Evolutionary conservation across 1,140 invertebrate genomes (phyloP).

Genomic region (Idris sp.): DNA sequence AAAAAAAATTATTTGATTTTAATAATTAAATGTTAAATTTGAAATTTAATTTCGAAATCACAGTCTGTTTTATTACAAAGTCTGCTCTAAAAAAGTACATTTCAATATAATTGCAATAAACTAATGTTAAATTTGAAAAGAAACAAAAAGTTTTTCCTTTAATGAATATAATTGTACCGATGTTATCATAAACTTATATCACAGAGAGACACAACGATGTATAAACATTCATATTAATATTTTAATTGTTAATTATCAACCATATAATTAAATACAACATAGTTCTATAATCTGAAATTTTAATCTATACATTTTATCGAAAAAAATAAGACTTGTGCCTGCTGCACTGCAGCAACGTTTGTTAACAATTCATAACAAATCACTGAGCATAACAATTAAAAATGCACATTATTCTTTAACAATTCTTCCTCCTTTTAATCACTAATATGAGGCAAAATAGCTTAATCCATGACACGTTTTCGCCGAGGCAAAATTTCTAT

Average conservation of each 20-base stretch:
- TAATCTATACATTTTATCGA: constrained; percentile 25
- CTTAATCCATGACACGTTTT: constrained; percentile 43
- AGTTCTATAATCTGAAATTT: not conserved
- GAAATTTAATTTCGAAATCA: too few species aligned
- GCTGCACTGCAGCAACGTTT: constrained; percentile 4
- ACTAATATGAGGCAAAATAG: constrained; percentile 36
- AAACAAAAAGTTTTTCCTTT: too few species aligned
- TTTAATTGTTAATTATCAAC: constrained; percentile 31
- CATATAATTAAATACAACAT: constrained; percentile 25
- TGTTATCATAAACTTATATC: constrained; percentile 1
- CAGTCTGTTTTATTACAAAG: too few species aligned
- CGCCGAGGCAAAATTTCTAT: constrained; percentile 30
- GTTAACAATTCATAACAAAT: constrained; percentile 34
- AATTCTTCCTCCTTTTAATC: constrained; percentile 1
- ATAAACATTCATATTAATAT: constrained; percentile 16
- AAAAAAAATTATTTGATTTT: too few species aligned
- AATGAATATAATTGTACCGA: constrained; percentile 3
- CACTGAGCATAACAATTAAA: constrained; percentile 34
- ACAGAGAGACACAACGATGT: constrained; percentile 11
- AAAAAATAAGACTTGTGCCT: constrained; percentile 12
- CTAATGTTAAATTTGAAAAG: too few species aligned
- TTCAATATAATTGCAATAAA: too few species aligned
- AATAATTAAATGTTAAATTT: too few species aligned
- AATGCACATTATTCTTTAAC: constrained; percentile 28
- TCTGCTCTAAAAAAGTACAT: too few species aligned